Evolutionary conservation across 92 coral and sea anemone species (phyloP).

Genomic region (Zoanthus gigantus): DNA sequence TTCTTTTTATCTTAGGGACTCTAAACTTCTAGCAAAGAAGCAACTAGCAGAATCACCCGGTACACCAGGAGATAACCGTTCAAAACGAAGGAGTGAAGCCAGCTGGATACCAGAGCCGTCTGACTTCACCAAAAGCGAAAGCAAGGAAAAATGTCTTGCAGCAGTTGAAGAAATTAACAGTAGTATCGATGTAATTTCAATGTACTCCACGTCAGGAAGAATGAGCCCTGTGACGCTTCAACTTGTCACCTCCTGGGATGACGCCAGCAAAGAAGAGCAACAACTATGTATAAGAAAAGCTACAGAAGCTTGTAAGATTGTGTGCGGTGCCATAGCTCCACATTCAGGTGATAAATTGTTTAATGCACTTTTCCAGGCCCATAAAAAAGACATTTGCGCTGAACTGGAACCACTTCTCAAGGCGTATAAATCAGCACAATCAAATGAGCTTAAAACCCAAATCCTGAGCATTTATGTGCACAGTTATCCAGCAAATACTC

Average conservation of each 20-base stretch:
- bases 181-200: constrained; percentile 29
- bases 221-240: constrained; percentile 42
- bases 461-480: constrained; percentile 62
- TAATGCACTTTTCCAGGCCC: constrained; percentile 27
- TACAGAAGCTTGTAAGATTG: constrained; percentile 58
- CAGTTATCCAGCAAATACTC: constrained; percentile 53
- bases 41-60: not conserved
- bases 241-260: constrained; percentile 37
- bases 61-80: not conserved
- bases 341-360: constrained; percentile 39
- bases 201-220: constrained; percentile 45
- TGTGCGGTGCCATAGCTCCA: constrained; percentile 53
- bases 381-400: constrained; percentile 8
- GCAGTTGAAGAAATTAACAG: constrained; percentile 26
- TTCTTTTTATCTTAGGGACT: not conserved
- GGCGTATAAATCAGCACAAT: constrained; percentile 54
- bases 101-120: constrained; percentile 6
- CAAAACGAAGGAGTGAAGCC: not conserved
- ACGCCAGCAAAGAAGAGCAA: constrained; percentile 33
- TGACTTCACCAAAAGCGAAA: not conserved
- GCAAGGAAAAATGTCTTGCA: not conserved
- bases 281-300: constrained; percentile 44
- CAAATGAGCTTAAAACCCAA: constrained; percentile 55
- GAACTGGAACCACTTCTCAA: constrained; percentile 48
- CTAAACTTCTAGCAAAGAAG: not conserved